Percentiles rank a stretch among this genome's conserved stretches.
phyloP scores from a whole-genome alignment of 2,113 vertebrate genomes.

The Brevimyrus niger region DNA sequence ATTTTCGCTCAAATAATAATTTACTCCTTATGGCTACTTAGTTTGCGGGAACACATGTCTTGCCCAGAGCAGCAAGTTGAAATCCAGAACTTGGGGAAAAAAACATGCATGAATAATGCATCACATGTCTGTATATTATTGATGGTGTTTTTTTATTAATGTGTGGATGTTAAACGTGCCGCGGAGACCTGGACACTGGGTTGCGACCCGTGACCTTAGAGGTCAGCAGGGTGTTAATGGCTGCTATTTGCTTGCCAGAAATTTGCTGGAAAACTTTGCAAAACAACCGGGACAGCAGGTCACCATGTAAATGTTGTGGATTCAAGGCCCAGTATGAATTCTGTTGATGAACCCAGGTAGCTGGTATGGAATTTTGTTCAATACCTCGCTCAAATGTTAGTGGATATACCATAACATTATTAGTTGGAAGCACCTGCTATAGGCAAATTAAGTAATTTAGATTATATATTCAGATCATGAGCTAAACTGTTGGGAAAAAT shows the following conservation, averaged over 20 bases:
- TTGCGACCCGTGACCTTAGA: neutral
- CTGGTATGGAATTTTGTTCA: neutral
- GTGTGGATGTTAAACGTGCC: slow-evolving; percentile 11
- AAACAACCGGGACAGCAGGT: neutral
- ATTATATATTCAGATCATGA: neutral
- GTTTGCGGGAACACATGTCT: slow-evolving; percentile 20
- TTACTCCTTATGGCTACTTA: slow-evolving; percentile 11
- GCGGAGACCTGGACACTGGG: neutral
- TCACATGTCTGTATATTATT: slow-evolving; percentile 18
- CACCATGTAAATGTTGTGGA: neutral
- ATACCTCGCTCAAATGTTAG: neutral
- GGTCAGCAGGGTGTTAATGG: neutral
- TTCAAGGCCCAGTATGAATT: neutral
- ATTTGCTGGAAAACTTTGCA: neutral
- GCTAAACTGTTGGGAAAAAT: neutral
- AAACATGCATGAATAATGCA: slow-evolving; percentile 28
- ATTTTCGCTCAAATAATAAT: slow-evolving; percentile 23
- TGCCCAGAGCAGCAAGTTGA: slow-evolving; percentile 19
- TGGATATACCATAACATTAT: neutral
- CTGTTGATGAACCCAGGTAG: neutral
- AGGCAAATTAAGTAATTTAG: neutral
- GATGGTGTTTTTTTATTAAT: slow-evolving; percentile 22
- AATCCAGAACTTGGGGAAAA: slow-evolving; percentile 10
- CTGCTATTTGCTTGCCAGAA: neutral
- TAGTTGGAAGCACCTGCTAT: neutral